Conservation (phyloP, 2,888 invertebrate genomes). For the Acanthococcus lagerstroemiae region DNA sequence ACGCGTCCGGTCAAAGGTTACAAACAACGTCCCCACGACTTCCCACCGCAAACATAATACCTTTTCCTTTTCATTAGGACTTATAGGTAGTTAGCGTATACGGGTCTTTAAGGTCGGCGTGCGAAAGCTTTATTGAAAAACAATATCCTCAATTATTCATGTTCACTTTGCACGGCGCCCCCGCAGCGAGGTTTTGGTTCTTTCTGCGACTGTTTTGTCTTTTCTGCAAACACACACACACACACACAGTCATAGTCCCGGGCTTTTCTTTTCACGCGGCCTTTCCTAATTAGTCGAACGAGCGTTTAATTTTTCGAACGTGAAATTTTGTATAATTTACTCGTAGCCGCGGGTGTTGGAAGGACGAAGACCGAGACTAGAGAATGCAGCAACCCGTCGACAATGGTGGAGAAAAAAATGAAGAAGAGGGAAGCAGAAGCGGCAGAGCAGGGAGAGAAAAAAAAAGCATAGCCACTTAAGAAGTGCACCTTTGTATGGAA, state of each 20-base stretch:
- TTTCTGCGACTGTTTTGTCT: neutral
- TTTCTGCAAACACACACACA: neutral
- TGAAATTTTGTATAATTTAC: neutral
- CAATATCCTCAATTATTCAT: constrained; percentile 29
- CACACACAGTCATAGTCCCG: neutral
- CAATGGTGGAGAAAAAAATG: neutral
- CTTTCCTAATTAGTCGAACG: neutral
- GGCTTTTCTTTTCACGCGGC: neutral
- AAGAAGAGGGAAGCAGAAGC: neutral
- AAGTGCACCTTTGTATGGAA: neutral
- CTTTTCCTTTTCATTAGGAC: constrained; percentile 27
- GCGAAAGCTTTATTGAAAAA: constrained; percentile 29
- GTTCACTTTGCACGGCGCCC: constrained; percentile 2
- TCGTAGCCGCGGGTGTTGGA: constrained; percentile 4
- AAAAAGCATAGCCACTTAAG: neutral
- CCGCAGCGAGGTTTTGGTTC: neutral
- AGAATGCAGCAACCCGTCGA: neutral
- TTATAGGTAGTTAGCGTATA: constrained; percentile 19
- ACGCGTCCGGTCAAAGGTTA: constrained; percentile 29
- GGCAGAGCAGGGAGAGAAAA: neutral
- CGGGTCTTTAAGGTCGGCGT: constrained; percentile 18
- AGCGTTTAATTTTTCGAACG: constrained; percentile 4
- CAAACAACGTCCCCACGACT: constrained; percentile 24
- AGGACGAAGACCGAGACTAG: neutral
- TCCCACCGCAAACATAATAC: constrained; percentile 29